Conservation (phyloP, 2,888 invertebrate species). For the Scelioninae gen. 1 region DNA sequence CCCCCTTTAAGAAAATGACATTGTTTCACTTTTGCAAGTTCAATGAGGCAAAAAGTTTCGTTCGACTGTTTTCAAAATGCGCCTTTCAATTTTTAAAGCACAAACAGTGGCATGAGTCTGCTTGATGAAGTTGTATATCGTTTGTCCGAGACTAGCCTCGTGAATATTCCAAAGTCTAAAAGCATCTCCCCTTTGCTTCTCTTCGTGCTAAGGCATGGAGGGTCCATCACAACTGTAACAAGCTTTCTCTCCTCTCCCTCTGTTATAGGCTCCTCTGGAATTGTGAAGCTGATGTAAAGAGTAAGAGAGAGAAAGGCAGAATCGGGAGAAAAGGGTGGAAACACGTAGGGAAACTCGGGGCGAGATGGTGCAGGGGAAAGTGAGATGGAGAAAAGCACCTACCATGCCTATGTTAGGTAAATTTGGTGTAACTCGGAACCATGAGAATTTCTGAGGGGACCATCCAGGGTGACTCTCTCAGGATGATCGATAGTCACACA, state of each 20-base stretch:
- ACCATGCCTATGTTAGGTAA: constrained; percentile 82
- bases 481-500: constrained; percentile 77
- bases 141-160: constrained; percentile 76
- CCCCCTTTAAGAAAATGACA: background rate
- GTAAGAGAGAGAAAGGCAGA: constrained; percentile 73
- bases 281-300: constrained; percentile 74
- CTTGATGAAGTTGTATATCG: constrained; percentile 73
- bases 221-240: constrained; percentile 84
- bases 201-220: constrained; percentile 79
- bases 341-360: constrained; percentile 71
- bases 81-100: constrained; percentile 52
- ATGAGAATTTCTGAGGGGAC: constrained; percentile 76
- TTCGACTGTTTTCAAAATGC: constrained; percentile 34
- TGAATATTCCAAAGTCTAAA: constrained; percentile 85
- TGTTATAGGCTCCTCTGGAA: constrained; percentile 76
- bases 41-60: constrained; percentile 22
- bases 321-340: constrained; percentile 69
- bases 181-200: constrained; percentile 75
- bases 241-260: constrained; percentile 72
- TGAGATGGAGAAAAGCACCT: constrained; percentile 71
- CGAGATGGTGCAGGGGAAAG: constrained; percentile 73
- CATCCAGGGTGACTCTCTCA: constrained; percentile 71
- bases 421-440: constrained; percentile 81
- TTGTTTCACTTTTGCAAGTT: constrained; percentile 7
- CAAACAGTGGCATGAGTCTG: constrained; percentile 55